These are phyloP conservation scores for Formica exsecta DNA, from an alignment of 1,140 invertebrate species.

Conservation along the genomic window DNA sequence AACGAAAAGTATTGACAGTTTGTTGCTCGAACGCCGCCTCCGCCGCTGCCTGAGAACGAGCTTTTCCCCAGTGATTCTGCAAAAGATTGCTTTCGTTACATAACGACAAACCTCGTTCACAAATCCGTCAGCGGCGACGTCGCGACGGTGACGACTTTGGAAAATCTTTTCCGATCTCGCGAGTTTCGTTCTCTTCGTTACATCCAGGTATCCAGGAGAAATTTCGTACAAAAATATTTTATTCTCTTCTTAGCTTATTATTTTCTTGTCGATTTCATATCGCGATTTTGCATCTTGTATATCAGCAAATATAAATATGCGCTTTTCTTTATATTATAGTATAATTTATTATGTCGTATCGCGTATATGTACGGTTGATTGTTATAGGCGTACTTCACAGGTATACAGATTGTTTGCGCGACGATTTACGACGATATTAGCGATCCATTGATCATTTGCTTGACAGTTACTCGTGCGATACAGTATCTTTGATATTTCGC, in stretches of 20 bases:
- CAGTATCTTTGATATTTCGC: conserved; percentile 18
- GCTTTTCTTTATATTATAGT: background rate
- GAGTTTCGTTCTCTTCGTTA: conserved; percentile 8
- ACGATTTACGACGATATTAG: conserved; percentile 33
- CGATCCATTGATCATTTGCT: conserved; percentile 8
- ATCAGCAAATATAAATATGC: background rate
- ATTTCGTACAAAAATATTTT: too few species aligned
- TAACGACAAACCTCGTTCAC: conserved; percentile 59
- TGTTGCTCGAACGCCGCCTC: conserved; percentile 50
- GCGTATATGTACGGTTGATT: background rate
- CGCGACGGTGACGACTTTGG: conserved; percentile 35
- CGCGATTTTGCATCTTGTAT: background rate
- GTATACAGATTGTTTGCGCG: conserved; percentile 10
- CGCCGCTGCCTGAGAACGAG: conserved; percentile 44
- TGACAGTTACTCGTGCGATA: background rate
- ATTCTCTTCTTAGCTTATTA: too few species aligned
- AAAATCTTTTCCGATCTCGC: conserved; percentile 39
- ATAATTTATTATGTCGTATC: background rate
- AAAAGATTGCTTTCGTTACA: conserved; percentile 60
- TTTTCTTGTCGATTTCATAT: too few species aligned
- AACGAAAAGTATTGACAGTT: conserved; percentile 53
- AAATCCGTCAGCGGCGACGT: conserved; percentile 33
- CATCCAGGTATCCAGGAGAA: background rate
- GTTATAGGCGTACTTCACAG: conserved; percentile 6
- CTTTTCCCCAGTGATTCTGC: conserved; percentile 49